A percentile compares a stretch with the other conserved stretches of the same genome.
Conservation (phyloP, 1,140 invertebrate species). For the Homarus americanus region DNA sequence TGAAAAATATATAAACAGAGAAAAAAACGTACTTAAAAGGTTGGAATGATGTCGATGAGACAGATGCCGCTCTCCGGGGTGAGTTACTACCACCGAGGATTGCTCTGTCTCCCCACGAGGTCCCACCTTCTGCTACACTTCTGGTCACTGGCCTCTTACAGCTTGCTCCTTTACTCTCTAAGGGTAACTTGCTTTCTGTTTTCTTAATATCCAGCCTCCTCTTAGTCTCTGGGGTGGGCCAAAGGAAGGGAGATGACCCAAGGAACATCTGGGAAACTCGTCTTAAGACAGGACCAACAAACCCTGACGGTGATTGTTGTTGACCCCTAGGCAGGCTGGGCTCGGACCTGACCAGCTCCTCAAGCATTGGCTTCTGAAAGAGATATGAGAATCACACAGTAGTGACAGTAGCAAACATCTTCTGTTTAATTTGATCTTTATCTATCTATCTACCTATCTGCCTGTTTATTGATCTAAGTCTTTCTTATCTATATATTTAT, state of each 20-base stretch:
- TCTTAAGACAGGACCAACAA: conserved; percentile 8
- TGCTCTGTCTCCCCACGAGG: background rate
- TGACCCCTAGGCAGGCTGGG: conserved; percentile 5
- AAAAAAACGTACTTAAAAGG: background rate
- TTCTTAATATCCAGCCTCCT: background rate
- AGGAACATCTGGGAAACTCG: conserved; percentile 33
- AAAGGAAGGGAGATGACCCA: conserved; percentile 11
- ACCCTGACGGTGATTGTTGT: background rate
- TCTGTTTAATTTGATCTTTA: too few species aligned
- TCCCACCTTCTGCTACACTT: too few species aligned
- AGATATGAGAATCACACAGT: background rate
- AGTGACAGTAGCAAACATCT: too few species aligned
- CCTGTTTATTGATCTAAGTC: too few species aligned
- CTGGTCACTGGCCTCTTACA: background rate
- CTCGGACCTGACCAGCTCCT: conserved; percentile 24
- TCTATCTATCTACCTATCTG: too few species aligned
- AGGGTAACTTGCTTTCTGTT: too few species aligned
- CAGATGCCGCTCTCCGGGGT: background rate
- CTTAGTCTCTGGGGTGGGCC: background rate
- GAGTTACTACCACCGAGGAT: background rate
- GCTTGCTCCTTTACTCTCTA: background rate
- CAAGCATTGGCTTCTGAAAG: background rate
- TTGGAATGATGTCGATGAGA: background rate
- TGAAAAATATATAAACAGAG: background rate
- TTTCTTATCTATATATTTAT: too few species aligned